phyloP scores from a whole-genome alignment of 2,888 invertebrate genomes.

The Apotomis capreana region DNA sequence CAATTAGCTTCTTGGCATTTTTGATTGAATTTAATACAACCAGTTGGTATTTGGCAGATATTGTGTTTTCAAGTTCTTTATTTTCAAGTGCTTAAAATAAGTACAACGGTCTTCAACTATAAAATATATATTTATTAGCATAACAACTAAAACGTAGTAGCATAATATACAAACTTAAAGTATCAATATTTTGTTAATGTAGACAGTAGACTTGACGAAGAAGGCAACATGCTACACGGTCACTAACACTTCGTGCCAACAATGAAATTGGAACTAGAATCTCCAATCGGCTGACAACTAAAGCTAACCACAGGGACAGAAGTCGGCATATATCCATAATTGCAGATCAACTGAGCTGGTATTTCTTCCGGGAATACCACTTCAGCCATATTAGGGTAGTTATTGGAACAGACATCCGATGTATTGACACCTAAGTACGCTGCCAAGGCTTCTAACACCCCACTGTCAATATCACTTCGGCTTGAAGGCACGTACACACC shows the following conservation, averaged over 20 bases:
- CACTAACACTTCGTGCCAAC: slow-evolving; percentile 44
- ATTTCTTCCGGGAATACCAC: slow-evolving; percentile 55
- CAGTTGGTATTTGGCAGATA: too few relatives aligned
- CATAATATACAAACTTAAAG: too few relatives aligned
- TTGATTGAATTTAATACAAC: too few relatives aligned
- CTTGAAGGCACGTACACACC: neutral
- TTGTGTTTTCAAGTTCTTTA: too few relatives aligned
- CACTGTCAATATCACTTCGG: neutral
- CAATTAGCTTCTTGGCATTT: too few relatives aligned
- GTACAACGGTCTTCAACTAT: too few relatives aligned
- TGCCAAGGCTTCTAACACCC: slow-evolving; percentile 2
- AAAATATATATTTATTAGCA: too few relatives aligned
- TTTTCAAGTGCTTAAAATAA: too few relatives aligned
- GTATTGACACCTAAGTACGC: slow-evolving; percentile 3
- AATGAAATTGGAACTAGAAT: slow-evolving; percentile 43
- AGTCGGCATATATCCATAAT: slow-evolving; percentile 52
- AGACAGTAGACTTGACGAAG: too few relatives aligned
- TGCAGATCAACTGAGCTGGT: slow-evolving; percentile 59
- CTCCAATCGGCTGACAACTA: slow-evolving; percentile 54
- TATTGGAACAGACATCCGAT: neutral
- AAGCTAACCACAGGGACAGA: slow-evolving; percentile 56
- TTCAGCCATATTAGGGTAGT: slow-evolving; percentile 50
- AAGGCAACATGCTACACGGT: too few relatives aligned
- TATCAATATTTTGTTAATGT: too few relatives aligned
- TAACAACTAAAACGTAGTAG: too few relatives aligned